Base-by-base conservation (phyloP, 1,140 invertebrate genomes). In the Spodoptera litura region DNA sequence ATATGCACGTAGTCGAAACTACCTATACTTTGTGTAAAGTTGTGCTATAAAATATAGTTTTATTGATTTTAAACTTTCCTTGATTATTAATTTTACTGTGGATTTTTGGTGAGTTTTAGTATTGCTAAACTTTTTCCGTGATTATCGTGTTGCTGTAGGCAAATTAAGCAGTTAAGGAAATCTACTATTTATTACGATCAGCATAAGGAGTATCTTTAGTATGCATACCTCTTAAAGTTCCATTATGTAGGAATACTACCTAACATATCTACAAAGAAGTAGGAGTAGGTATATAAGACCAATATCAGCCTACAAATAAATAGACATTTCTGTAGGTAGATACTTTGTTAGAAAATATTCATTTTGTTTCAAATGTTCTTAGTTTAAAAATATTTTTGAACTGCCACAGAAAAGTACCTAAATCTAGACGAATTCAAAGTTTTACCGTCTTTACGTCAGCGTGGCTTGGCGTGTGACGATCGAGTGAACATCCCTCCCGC, bases 331-430 rank as follows among this genome's bases (percentile, higher is more conserved):
- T 2, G 38, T 10, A 8, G 38, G 38, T 44, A 44, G 38, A 6
- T 5, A 44, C 38, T 9, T 6, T 44, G 38, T 44, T 10, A 44
- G 9, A 44, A 44, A 44, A 9, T 44, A 4, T 44, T 6, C 1
- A 6, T 9, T 44, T 44, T 44, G 9, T 44, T 44, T 10, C 38
- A 44, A 44, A 44, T 10, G 38, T 8, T 44, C 68, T 4, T 38
- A 20, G n/a, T 15, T 15, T 27, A 62, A 27, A 51, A 51, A 74
- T n/a, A 15, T 81, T 84, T 77, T 83, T 87, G 83, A 82, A 55
- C 80, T 81, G 83, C 83, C 85, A 86, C 84, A 89, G 87, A 83
- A 91, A 89, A 89, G 90, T 87, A 86, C 84, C 83, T 81, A 80
- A 80, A 80, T 74, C 78, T 87, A 86, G 80, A 79, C 81, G 78